Percentiles rank a stretch among this genome's conserved stretches.
Evolutionary conservation across 2,113 vertebrate genomes (phyloP).

Genomic region (Pseudopodoces humilis): DNA sequence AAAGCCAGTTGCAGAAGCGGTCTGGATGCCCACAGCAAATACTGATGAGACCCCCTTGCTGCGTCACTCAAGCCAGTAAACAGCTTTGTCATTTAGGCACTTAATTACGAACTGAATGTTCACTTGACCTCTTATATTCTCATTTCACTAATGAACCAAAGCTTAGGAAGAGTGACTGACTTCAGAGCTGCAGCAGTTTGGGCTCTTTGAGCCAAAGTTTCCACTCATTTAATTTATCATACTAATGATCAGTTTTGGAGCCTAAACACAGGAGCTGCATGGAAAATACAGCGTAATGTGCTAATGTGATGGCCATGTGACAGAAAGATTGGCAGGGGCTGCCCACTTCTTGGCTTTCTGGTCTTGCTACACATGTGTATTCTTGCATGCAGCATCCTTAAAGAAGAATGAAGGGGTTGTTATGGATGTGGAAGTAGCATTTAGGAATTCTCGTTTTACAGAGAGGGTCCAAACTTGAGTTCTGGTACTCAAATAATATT

Average conservation of each 20-base stretch:
- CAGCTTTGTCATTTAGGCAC: background rate
- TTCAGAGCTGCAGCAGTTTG: background rate
- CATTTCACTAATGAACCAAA: slow-evolving; percentile 37
- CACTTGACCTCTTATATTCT: slow-evolving; percentile 25
- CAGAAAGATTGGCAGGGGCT: background rate
- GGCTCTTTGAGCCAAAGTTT: slow-evolving; percentile 13
- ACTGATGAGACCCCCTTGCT: background rate
- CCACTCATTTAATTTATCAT: slow-evolving; percentile 33
- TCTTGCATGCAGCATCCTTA: background rate
- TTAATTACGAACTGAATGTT: slow-evolving; percentile 16
- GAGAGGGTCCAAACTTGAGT: background rate
- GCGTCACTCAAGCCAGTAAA: background rate
- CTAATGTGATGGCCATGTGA: background rate
- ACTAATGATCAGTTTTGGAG: slow-evolving; percentile 37
- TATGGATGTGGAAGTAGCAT: background rate
- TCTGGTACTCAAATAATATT: background rate
- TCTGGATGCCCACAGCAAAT: background rate
- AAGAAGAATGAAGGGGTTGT: background rate
- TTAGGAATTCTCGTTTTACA: background rate
- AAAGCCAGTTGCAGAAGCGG: background rate
- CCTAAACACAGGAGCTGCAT: background rate
- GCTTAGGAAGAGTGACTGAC: slow-evolving; percentile 5
- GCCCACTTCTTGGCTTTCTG: background rate
- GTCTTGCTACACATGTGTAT: background rate
- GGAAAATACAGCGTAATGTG: background rate